Conservation (phyloP, 2,888 invertebrate species). For the Tenthredo amoena region DNA sequence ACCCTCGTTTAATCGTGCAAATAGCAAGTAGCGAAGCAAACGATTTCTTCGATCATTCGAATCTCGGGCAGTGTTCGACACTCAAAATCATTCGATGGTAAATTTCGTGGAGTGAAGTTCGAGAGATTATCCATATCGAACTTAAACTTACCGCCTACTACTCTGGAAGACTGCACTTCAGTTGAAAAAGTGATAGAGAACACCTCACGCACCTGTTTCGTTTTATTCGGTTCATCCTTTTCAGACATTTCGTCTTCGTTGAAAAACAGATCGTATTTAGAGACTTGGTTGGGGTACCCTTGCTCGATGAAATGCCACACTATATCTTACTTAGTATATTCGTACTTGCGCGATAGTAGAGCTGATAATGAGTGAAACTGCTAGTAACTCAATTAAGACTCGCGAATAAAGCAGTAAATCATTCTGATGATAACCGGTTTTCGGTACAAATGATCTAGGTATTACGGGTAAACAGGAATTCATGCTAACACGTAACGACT, state of each 20-base stretch:
- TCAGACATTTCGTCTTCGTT: conserved; percentile 3
- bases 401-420: background rate
- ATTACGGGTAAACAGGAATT: background rate
- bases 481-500: background rate
- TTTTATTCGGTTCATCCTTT: background rate
- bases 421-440: background rate
- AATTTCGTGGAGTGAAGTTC: no score
- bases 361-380: background rate
- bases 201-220: background rate
- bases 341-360: background rate
- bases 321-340: background rate
- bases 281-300: background rate
- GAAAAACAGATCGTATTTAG: background rate
- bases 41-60: no score
- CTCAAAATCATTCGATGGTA: background rate
- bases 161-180: background rate
- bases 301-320: background rate
- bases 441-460: background rate
- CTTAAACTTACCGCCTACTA: background rate
- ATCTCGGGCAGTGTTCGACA: no score
- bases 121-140: background rate
- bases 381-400: background rate
- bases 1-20: no score
- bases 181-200: background rate
- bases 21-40: no score